Evolutionary conservation across 2,888 invertebrate genomes (phyloP), one percentile per base, ranked within the genome.

Genomic region (Agrochola lychnidis): DNA sequence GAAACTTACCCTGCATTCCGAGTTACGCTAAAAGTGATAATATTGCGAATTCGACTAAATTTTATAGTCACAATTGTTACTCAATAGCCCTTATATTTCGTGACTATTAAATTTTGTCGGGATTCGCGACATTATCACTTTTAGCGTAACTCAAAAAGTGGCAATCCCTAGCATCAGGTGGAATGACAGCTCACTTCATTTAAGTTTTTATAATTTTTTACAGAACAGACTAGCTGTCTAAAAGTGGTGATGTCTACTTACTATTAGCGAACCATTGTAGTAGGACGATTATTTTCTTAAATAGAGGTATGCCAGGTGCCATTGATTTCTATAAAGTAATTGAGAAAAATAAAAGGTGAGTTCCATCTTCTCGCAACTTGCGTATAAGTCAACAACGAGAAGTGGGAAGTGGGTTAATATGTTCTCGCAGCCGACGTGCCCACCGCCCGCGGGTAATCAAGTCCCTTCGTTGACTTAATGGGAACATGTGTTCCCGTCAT

Each of bases 401-500:
- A 69, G 70, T 72, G 66, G 45, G 59, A 82, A 79, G 57, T 77
- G 66, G 84, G 84, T 83, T 84, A 81, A 84, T 73, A 79, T 69
- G 73, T 69, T 73, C 64, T 53, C 40, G 42, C 53, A 67, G 63
- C 36, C 71, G 42, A 22, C 61, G 67, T 59, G 69, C 68, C 79
- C 62, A 72, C 67, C 63, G 84, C 78, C 81, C 53, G 68, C 53
- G 84, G 84, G 84, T 76, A 67, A 81, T 84, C 78, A 76, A 78
- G 62, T 69, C 81, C 78, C 78, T 78, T 72, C 77, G 81, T 81
- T 84, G 83, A 76, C 71, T 84, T 84, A 81, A 84, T 84, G 73
- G 83, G 70, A 84, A 78, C 83, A 81, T 78, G 81, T 81, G 84
- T 84, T 82, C 66, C 71, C 36, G 85, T 85, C 85, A 79, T 79